Percentiles rank a stretch among this genome's conserved stretches.
phyloP scores from a whole-genome alignment of 2,113 vertebrate species.

The Microtus pennsylvanicus region DNA sequence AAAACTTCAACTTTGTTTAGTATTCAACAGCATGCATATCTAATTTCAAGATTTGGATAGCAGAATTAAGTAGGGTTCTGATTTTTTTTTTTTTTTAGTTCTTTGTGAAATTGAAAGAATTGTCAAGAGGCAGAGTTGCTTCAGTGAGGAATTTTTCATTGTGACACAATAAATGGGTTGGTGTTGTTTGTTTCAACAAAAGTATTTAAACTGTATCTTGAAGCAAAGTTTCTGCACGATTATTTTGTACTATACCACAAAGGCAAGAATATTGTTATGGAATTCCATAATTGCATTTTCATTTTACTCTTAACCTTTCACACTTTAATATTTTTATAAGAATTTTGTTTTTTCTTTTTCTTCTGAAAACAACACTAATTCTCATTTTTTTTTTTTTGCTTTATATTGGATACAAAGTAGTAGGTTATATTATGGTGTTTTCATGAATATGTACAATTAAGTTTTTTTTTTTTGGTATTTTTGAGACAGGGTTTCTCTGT shows the following conservation, averaged over 20 bases:
- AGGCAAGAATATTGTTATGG: neutral
- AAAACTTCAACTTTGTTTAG: neutral
- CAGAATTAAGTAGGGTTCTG: neutral
- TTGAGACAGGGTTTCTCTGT: too few relatives aligned
- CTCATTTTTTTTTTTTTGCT: neutral
- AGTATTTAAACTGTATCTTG: neutral
- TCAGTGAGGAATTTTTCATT: neutral
- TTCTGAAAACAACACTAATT: neutral
- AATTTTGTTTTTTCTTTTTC: neutral
- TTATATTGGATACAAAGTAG: neutral
- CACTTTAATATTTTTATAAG: neutral
- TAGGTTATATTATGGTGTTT: neutral
- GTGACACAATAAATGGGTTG: neutral
- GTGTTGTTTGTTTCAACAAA: neutral
- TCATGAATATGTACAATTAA: neutral
- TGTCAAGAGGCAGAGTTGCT: neutral
- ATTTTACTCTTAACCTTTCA: neutral
- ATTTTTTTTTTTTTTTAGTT: neutral
- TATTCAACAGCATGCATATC: neutral
- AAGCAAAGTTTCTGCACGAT: neutral
- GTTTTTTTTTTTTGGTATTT: neutral
- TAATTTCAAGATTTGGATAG: constrained; percentile 2
- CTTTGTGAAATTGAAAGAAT: neutral
- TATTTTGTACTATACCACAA: neutral
- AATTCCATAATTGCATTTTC: neutral